Conservation (phyloP, 2,797 vertebrate species). For the Gymnocypris eckloni region DNA sequence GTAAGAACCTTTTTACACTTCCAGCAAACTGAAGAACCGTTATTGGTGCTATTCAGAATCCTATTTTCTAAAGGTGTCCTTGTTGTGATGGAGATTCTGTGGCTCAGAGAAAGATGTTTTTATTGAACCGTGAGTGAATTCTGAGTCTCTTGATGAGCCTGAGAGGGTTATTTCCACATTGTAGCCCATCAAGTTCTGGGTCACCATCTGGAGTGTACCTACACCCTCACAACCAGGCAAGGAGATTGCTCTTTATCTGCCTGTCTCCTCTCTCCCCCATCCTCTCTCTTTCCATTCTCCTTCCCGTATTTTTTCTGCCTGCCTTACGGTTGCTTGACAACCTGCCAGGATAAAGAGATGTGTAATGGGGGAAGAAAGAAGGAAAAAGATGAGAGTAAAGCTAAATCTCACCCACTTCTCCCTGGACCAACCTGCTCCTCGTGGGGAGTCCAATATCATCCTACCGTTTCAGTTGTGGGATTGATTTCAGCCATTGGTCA, state of each 20-base stretch:
- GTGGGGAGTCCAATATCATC: conserved; percentile 59
- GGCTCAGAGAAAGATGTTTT: conserved; percentile 29
- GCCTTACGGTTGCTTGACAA: conserved; percentile 59
- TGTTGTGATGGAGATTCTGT: conserved; percentile 19
- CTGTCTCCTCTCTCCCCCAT: conserved; percentile 36
- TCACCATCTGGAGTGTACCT: conserved; percentile 58
- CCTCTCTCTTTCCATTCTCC: conserved; percentile 13
- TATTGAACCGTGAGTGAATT: conserved; percentile 49
- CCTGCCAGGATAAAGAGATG: conserved; percentile 66
- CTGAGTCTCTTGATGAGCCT: conserved; percentile 47
- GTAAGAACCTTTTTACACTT: conserved; percentile 6
- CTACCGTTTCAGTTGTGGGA: conserved; percentile 45
- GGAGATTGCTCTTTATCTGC: conserved; percentile 62
- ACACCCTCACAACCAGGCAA: conserved; percentile 46
- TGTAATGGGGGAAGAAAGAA: conserved; percentile 63
- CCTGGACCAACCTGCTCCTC: conserved; percentile 56
- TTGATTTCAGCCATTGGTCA: conserved; percentile 60
- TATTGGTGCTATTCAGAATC: background rate
- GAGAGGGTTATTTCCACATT: conserved; percentile 51
- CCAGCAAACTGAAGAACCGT: background rate
- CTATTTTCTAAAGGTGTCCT: conserved; percentile 19
- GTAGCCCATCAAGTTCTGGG: conserved; percentile 53
- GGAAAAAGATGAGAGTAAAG: conserved; percentile 58
- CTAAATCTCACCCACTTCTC: conserved; percentile 57
- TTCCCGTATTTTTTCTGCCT: conserved; percentile 31